Conservation (phyloP, 37 sponge, comb jelly and placozoan species). For the Eunapius fragilis region DNA sequence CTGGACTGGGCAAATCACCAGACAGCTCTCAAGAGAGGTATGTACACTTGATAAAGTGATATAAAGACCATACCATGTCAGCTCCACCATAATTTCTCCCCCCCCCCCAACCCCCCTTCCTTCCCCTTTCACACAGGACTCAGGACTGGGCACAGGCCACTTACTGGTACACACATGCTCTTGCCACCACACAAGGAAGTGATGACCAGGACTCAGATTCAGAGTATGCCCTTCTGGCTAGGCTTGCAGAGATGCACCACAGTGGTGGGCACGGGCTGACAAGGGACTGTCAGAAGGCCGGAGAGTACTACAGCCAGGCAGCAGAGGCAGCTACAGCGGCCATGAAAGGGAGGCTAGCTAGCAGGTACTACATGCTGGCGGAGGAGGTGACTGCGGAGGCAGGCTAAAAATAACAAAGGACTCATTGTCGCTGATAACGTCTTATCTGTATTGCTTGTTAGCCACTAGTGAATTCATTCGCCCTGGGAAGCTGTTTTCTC, state of each 20-base stretch:
- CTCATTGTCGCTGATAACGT: neutral
- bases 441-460: neutral
- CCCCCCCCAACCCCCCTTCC: neutral
- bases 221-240: slow-evolving; percentile 53
- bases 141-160: slow-evolving; percentile 53
- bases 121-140: neutral
- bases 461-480: neutral
- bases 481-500: neutral
- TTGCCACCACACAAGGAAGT: slow-evolving; percentile 3
- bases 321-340: slow-evolving; percentile 83
- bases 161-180: slow-evolving; percentile 65
- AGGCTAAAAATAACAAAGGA: neutral
- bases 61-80: too few species aligned
- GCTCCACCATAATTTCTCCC: neutral
- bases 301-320: slow-evolving; percentile 78
- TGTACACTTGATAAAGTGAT: neutral
- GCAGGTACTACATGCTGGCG: slow-evolving; percentile 81
- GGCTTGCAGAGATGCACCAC: slow-evolving; percentile 75
- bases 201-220: slow-evolving; percentile 17
- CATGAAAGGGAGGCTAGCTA: slow-evolving; percentile 89
- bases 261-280: slow-evolving; percentile 43
- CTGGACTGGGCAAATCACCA: slow-evolving; percentile 11
- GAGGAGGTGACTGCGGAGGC: slow-evolving; percentile 82
- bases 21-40: neutral
- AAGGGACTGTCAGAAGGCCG: slow-evolving; percentile 51